Percentiles rank a stretch among this genome's conserved stretches.
Evolutionary conservation across 64 coral and sea anemone genomes (phyloP).

Genomic region (Pachyseris speciosa): DNA sequence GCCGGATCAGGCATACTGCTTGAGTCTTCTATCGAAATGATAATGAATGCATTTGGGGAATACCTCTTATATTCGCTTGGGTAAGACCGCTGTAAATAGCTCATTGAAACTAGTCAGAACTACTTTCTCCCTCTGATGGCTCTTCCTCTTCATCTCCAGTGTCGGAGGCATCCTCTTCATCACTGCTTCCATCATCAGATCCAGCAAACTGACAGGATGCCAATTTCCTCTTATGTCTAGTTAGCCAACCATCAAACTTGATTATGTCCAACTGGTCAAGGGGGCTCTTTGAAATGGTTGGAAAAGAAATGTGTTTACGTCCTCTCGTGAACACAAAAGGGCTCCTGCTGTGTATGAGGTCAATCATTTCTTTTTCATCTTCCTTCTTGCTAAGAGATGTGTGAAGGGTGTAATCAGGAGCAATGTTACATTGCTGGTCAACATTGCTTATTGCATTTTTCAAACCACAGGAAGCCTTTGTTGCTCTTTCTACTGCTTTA

Average conservation of each 20-base stretch:
- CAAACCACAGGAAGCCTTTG: constrained; percentile 13
- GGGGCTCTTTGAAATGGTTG: constrained; percentile 34
- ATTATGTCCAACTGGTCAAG: constrained; percentile 13
- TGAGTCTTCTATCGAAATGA: too few species aligned
- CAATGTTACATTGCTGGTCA: neutral
- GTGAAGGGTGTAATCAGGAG: constrained; percentile 19
- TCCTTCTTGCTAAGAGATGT: constrained; percentile 4
- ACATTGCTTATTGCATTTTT: neutral
- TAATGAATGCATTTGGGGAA: too few species aligned
- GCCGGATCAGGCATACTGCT: too few species aligned
- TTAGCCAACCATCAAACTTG: constrained; percentile 37
- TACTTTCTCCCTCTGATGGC: neutral
- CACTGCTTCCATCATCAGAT: neutral
- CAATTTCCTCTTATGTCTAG: neutral
- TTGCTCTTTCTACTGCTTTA: constrained; percentile 15
- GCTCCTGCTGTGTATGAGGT: neutral
- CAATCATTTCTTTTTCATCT: constrained; percentile 47
- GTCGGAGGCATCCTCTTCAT: neutral
- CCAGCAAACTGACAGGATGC: neutral
- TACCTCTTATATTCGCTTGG: too few species aligned
- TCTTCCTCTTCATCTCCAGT: neutral
- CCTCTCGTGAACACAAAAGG: constrained; percentile 2
- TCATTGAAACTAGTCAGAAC: neutral
- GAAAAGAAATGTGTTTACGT: constrained; percentile 1
- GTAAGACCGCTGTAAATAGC: too few species aligned